phyloP scores from a whole-genome alignment of 2,888 invertebrate species.

The Zhuqinia jingwanae region DNA sequence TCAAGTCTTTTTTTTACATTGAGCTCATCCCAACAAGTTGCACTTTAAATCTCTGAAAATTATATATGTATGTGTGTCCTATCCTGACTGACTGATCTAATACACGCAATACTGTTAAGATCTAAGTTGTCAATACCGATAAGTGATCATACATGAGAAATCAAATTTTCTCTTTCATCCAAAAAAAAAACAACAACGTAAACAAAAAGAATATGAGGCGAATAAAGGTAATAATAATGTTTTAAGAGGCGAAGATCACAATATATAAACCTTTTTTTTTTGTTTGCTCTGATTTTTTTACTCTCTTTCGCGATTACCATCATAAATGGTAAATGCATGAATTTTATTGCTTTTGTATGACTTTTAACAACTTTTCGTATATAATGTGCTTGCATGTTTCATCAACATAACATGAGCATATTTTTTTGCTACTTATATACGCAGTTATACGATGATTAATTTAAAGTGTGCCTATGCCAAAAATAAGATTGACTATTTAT shows the following conservation, averaged over 20 bases:
- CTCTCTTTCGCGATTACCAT: slow-evolving; percentile 8
- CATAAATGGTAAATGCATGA: slow-evolving; percentile 16
- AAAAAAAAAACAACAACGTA: neutral
- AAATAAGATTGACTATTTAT: no score
- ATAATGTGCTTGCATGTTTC: neutral
- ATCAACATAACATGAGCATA: no score
- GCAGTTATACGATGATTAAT: no score
- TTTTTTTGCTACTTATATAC: no score
- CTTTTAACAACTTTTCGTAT: neutral
- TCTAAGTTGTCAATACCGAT: neutral
- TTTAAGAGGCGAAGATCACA: slow-evolving; percentile 6
- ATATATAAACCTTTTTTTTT: slow-evolving; percentile 34
- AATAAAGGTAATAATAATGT: neutral
- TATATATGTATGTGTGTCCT: no score
- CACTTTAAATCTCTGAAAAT: no score
- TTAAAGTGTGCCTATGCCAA: no score
- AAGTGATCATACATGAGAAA: neutral
- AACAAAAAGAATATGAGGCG: neutral
- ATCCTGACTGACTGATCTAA: no score
- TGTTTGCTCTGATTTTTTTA: slow-evolving; percentile 50
- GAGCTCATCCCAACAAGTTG: no score
- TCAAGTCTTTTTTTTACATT: no score
- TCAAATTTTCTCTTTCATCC: slow-evolving; percentile 46
- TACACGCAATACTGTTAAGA: neutral
- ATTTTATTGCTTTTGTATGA: slow-evolving; percentile 15